Percentiles rank a stretch among this genome's conserved stretches.
Conservation (phyloP, 2,888 invertebrate species). For the Parnassius apollo region DNA sequence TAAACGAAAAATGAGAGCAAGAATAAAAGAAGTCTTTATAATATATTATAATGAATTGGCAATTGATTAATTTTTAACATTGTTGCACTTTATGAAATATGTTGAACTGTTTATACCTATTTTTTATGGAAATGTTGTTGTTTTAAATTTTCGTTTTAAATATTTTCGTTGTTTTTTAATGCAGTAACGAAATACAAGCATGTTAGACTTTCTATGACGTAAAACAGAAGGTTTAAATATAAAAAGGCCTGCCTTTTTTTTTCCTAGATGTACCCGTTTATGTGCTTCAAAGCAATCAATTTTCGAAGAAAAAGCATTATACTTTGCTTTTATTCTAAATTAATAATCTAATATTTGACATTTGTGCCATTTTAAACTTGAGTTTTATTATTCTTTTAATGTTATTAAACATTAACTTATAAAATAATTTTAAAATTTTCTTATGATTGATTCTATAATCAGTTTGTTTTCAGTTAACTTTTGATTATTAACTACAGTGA, state of each 20-base stretch:
- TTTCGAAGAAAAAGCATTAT: slow-evolving; percentile 26
- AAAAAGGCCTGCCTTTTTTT: background rate
- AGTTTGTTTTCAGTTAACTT: no score
- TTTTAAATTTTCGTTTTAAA: slow-evolving; percentile 52
- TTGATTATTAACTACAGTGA: no score
- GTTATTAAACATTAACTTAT: slow-evolving; percentile 11
- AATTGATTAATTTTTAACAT: slow-evolving; percentile 45
- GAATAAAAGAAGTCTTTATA: slow-evolving; percentile 36
- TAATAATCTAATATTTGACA: slow-evolving; percentile 35
- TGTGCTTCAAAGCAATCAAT: slow-evolving; percentile 11
- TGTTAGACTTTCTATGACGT: slow-evolving; percentile 11
- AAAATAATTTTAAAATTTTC: slow-evolving; percentile 1
- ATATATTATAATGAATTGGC: slow-evolving; percentile 19
- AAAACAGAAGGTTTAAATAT: background rate
- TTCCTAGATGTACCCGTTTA: background rate
- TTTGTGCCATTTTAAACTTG: slow-evolving; percentile 53
- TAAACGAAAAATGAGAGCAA: slow-evolving; percentile 28
- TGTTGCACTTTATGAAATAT: slow-evolving; percentile 56
- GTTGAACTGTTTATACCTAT: slow-evolving; percentile 64
- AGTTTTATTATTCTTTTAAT: slow-evolving; percentile 25
- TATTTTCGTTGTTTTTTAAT: slow-evolving; percentile 29
- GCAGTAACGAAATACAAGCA: slow-evolving; percentile 4
- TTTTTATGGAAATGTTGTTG: slow-evolving; percentile 65
- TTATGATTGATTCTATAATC: no score
- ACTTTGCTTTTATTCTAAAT: slow-evolving; percentile 4